These are phyloP conservation scores for Chloromyia formosa DNA, from an alignment of 2,888 invertebrate genomes.

Conservation along the genomic window DNA sequence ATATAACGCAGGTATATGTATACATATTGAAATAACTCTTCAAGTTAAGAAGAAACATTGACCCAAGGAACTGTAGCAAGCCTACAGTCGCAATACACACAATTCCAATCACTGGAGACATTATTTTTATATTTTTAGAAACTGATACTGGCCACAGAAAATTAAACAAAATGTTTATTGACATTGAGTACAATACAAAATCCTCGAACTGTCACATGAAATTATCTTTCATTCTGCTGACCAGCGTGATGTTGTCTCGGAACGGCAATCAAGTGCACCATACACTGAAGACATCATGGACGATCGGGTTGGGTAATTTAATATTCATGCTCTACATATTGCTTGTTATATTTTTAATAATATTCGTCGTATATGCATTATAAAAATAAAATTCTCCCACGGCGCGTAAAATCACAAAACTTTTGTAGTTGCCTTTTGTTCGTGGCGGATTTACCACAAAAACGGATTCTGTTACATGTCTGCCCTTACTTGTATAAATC, in stretches of 20 bases:
- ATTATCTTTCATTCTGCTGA: slow-evolving; percentile 14
- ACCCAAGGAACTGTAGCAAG: too few species aligned
- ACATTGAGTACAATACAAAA: slow-evolving; percentile 29
- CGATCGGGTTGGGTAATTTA: slow-evolving; percentile 11
- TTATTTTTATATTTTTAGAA: not conserved
- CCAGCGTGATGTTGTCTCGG: slow-evolving; percentile 6
- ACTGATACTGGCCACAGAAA: slow-evolving; percentile 1
- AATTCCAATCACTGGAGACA: too few species aligned
- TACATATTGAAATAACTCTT: too few species aligned
- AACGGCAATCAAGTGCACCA: not conserved
- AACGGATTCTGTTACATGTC: slow-evolving; percentile 30
- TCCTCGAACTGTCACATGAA: slow-evolving; percentile 26
- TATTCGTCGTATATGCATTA: not conserved
- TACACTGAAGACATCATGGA: not conserved
- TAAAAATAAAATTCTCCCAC: slow-evolving; percentile 38
- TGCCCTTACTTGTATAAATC: not conserved
- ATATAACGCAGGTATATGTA: too few species aligned
- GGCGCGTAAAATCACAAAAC: slow-evolving; percentile 23
- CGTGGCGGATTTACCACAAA: slow-evolving; percentile 20
- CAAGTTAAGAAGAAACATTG: too few species aligned
- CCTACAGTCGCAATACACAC: too few species aligned
- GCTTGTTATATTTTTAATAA: not conserved
- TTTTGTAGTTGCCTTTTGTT: slow-evolving; percentile 5
- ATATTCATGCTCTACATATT: slow-evolving; percentile 30
- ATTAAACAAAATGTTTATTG: slow-evolving; percentile 20